phyloP scores from a whole-genome alignment of 2,797 vertebrate species.

The Falco peregrinus region DNA sequence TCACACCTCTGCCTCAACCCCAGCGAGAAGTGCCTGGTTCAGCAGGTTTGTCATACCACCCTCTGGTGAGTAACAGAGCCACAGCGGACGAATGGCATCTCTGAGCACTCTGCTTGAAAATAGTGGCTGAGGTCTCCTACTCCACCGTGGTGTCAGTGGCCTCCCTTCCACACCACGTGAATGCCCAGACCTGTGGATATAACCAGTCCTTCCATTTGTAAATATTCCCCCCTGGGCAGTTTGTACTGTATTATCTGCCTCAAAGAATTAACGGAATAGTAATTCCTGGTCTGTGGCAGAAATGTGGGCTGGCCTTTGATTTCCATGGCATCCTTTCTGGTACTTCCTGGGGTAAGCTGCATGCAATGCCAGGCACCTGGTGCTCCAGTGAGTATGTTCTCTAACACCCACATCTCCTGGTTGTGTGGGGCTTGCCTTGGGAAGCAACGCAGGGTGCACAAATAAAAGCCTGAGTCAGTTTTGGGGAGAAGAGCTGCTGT shows the following conservation, averaged over 20 bases:
- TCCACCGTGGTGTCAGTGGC: background rate
- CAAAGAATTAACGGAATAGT: background rate
- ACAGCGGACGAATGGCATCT: background rate
- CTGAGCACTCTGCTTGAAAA: background rate
- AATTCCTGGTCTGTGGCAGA: background rate
- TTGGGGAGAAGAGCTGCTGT: fast-evolving
- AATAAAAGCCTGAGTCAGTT: background rate
- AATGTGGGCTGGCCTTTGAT: background rate
- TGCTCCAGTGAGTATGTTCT: background rate
- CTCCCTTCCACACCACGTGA: background rate
- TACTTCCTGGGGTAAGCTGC: background rate
- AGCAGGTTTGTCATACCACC: background rate
- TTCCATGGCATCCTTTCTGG: background rate
- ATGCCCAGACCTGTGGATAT: background rate
- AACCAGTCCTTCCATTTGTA: background rate
- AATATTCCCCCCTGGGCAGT: background rate
- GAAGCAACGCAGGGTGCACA: background rate
- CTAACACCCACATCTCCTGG: background rate
- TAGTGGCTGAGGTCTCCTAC: background rate
- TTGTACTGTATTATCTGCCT: background rate
- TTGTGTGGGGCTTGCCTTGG: background rate
- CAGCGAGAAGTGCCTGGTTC: background rate
- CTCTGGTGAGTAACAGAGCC: fast-evolving
- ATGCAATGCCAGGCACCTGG: background rate
- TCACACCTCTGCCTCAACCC: background rate